Percentiles rank a stretch among this genome's conserved stretches.
Evolutionary conservation across 2,888 invertebrate species (phyloP).

Genomic region (Protophormia terraenovae): DNA sequence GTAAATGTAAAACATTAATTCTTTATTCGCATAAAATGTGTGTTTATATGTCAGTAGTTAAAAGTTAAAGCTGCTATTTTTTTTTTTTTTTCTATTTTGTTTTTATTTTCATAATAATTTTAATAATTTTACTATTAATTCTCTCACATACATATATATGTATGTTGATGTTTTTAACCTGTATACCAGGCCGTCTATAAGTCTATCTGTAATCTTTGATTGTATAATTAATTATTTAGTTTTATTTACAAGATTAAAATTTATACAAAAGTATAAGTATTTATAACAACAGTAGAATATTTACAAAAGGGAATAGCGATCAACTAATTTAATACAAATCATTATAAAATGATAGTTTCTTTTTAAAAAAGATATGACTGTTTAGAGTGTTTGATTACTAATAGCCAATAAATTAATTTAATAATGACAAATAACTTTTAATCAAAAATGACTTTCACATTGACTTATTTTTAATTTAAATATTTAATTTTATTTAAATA

Average conservation of each 20-base stretch:
- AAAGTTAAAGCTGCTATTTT: not conserved
- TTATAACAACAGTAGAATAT: not conserved
- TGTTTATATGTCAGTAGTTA: constrained; percentile 33
- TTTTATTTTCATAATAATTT: not conserved
- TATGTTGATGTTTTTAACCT: not conserved
- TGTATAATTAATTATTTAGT: not conserved
- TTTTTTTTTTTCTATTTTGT: not conserved
- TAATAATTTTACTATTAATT: not conserved
- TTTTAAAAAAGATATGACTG: not conserved
- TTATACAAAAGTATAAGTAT: too few species aligned
- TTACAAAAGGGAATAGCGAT: not conserved
- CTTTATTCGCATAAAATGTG: constrained; percentile 27
- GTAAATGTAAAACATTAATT: constrained; percentile 23
- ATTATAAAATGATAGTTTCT: not conserved
- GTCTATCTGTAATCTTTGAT: not conserved
- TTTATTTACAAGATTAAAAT: constrained; percentile 8
- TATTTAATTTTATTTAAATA: not conserved
- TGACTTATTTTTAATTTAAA: not conserved
- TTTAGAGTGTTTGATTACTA: not conserved
- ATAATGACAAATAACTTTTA: constrained; percentile 20
- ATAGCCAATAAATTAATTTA: constrained; percentile 2
- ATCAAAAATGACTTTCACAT: not conserved
- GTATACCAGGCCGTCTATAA: not conserved
- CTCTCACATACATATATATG: not conserved
- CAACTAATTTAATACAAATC: not conserved